A percentile compares a stretch with the other conserved stretches of the same genome.
phyloP scores from a whole-genome alignment of 1,140 invertebrate genomes.

The Drosophila paulistorum region DNA sequence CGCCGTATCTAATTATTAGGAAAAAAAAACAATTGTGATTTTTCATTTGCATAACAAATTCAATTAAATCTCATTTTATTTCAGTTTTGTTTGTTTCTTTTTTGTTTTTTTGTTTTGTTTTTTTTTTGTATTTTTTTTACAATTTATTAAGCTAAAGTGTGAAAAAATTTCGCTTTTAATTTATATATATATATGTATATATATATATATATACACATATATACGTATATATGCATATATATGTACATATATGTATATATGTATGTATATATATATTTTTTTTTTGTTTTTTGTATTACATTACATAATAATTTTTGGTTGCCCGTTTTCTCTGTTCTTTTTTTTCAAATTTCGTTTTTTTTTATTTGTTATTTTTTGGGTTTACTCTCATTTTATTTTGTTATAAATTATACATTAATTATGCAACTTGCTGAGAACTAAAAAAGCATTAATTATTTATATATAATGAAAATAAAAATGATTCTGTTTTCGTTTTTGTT shows the following conservation, averaged over 20 bases:
- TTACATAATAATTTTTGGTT: slow-evolving; percentile 62
- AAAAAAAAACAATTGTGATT: neutral
- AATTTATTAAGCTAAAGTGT: slow-evolving; percentile 83
- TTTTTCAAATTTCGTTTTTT: slow-evolving; percentile 20
- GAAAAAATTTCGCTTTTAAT: slow-evolving; percentile 83
- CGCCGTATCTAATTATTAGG: no score
- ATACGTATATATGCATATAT: slow-evolving; percentile 45
- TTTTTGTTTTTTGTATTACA: slow-evolving; percentile 61
- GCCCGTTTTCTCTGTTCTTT: slow-evolving; percentile 41
- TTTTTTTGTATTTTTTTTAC: slow-evolving; percentile 78
- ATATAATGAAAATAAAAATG: slow-evolving; percentile 78
- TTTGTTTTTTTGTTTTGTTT: slow-evolving; percentile 44
- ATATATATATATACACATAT: slow-evolving; percentile 37
- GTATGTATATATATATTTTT: slow-evolving; percentile 56
- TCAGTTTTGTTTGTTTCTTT: slow-evolving; percentile 74
- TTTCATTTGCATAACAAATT: slow-evolving; percentile 83
- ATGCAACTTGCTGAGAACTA: slow-evolving; percentile 79
- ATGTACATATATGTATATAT: slow-evolving; percentile 40
- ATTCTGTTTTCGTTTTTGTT: slow-evolving; percentile 44
- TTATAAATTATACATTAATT: slow-evolving; percentile 77
- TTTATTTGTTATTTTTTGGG: slow-evolving; percentile 43
- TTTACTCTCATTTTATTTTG: slow-evolving; percentile 52
- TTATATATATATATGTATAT: slow-evolving; percentile 41
- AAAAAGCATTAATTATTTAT: slow-evolving; percentile 82
- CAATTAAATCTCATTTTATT: slow-evolving; percentile 83